Conservation (phyloP, 2,797 vertebrate species). For the Chaetophractus vellerosus region DNA sequence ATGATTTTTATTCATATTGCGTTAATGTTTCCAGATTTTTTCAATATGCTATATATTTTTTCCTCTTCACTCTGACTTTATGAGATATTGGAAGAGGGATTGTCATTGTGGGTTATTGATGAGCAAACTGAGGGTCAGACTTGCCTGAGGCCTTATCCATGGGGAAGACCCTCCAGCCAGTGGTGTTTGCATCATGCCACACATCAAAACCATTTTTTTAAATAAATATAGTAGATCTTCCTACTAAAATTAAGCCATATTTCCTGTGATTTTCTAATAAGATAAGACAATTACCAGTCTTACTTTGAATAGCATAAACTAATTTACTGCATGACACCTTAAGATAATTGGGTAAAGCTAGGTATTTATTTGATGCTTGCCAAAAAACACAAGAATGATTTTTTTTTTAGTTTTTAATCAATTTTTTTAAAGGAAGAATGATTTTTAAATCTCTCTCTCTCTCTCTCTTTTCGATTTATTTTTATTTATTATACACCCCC, state of each 20-base stretch:
- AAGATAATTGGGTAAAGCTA: not conserved
- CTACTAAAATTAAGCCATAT: not conserved
- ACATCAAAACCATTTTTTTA: not conserved
- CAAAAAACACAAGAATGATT: conserved; percentile 4
- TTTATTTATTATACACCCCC: no score
- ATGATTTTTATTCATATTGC: not conserved
- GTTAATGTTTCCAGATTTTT: not conserved
- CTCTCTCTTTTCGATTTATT: no score
- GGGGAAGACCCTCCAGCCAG: not conserved
- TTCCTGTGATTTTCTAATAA: not conserved
- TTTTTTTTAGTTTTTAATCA: no score
- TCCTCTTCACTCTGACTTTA: not conserved
- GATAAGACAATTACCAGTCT: not conserved
- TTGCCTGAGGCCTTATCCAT: not conserved
- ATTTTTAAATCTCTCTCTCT: no score
- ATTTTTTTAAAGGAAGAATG: no score
- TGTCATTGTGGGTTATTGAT: not conserved
- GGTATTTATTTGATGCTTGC: conserved; percentile 26
- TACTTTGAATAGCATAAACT: not conserved
- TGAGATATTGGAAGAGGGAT: not conserved
- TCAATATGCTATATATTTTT: not conserved
- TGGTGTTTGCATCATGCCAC: not conserved
- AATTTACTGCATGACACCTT: not conserved
- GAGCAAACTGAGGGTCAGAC: not conserved
- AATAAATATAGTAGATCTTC: not conserved